phyloP scores from a whole-genome alignment of 2,113 vertebrate species.

The Amblyornis subalaris region DNA sequence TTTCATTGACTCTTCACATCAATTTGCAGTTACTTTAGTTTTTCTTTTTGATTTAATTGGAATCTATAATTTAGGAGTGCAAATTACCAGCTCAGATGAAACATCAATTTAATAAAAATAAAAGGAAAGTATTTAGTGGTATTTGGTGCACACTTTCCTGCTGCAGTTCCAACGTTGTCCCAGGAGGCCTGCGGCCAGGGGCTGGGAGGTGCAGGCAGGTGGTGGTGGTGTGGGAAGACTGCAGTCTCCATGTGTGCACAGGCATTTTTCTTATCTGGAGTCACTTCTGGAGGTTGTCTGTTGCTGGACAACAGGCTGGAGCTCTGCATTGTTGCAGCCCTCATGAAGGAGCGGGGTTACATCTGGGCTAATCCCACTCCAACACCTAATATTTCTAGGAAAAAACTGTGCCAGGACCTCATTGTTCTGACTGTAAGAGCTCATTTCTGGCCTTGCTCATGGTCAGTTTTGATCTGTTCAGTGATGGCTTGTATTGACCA shows the following conservation, averaged over 20 bases:
- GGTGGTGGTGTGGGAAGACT: neutral
- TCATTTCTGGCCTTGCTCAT: neutral
- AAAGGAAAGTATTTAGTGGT: neutral
- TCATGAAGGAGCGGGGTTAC: neutral
- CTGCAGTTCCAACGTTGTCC: accelerated
- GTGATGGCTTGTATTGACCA: neutral
- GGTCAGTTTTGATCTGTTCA: neutral
- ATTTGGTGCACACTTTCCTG: neutral
- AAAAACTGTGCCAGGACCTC: neutral
- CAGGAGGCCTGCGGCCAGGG: accelerated
- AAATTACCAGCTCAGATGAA: neutral
- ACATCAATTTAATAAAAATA: neutral
- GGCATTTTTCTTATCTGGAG: neutral
- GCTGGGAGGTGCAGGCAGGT: neutral
- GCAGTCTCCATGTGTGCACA: no score
- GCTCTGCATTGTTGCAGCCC: neutral
- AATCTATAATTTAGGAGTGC: neutral
- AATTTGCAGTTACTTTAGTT: neutral
- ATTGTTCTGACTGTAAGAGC: neutral
- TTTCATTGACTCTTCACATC: neutral
- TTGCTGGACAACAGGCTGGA: neutral
- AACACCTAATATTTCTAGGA: neutral
- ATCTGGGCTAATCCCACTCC: neutral
- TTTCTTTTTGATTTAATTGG: neutral
- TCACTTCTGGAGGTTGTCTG: neutral